Conservation (phyloP, 2,888 invertebrate species). For the Stratiomys singularior region DNA sequence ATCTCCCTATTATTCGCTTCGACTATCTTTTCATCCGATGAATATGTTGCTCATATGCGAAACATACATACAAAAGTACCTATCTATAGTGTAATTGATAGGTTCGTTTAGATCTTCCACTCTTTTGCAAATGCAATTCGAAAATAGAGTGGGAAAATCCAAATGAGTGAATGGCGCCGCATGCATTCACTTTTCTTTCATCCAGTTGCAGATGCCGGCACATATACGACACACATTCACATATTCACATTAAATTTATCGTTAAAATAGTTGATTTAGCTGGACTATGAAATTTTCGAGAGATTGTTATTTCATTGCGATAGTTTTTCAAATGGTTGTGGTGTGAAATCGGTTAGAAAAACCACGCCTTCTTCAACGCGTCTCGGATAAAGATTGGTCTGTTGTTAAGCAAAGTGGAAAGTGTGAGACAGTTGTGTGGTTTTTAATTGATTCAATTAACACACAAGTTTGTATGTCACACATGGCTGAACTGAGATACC, state of each 20-base stretch:
- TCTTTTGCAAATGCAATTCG: not conserved
- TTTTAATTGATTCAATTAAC: slow-evolving; percentile 9
- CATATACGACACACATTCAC: not conserved
- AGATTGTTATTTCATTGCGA: not conserved
- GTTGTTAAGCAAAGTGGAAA: not conserved
- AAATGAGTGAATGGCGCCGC: not conserved
- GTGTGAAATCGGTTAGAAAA: not conserved
- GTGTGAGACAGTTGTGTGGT: not conserved
- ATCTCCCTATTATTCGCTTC: not conserved
- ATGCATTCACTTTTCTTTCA: too few species aligned
- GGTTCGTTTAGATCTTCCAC: not conserved
- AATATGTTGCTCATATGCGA: not conserved
- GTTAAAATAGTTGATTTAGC: not conserved
- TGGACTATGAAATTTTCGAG: not conserved
- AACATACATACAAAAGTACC: too few species aligned
- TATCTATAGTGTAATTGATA: not conserved
- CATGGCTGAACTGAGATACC: not conserved
- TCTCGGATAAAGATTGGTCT: slow-evolving; percentile 1
- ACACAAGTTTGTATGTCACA: not conserved
- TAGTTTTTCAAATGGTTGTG: not conserved
- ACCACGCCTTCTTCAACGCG: not conserved
- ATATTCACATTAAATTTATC: too few species aligned
- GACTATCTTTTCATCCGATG: not conserved
- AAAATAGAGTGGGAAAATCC: not conserved
- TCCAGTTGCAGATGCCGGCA: not conserved